Percentiles rank a stretch among this genome's conserved stretches.
These are phyloP conservation scores for Mechanitis mazaeus DNA, from an alignment of 2,888 invertebrate species.

Conservation along the genomic window DNA sequence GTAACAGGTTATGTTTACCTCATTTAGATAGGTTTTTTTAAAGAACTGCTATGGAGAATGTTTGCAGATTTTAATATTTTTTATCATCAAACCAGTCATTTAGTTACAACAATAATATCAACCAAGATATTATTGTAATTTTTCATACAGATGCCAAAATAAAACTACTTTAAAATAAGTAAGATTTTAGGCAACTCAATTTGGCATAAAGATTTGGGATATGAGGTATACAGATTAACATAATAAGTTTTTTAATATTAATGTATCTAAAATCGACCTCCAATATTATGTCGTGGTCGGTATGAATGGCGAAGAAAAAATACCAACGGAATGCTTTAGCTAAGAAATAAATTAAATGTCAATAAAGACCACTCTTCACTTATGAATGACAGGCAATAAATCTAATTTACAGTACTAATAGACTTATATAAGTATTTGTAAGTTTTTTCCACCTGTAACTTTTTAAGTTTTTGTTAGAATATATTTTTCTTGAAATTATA, in stretches of 20 bases:
- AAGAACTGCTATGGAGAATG: slow-evolving; percentile 21
- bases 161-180: too few relatives aligned
- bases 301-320: slow-evolving; percentile 1
- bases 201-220: too few relatives aligned
- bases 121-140: too few relatives aligned
- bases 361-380: slow-evolving; percentile 7
- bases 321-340: not conserved
- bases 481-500: too few relatives aligned
- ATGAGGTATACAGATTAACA: too few relatives aligned
- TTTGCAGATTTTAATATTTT: slow-evolving; percentile 16
- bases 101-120: too few relatives aligned
- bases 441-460: slow-evolving; percentile 3
- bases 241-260: too few relatives aligned
- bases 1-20: slow-evolving; percentile 23
- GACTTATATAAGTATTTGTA: slow-evolving; percentile 15
- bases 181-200: too few relatives aligned
- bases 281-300: not conserved
- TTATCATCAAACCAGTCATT: not conserved
- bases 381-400: slow-evolving; percentile 20
- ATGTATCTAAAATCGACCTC: too few relatives aligned
- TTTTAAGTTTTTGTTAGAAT: not conserved
- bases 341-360: slow-evolving; percentile 15
- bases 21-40: slow-evolving; percentile 28
- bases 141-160: too few relatives aligned
- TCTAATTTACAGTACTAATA: slow-evolving; percentile 19